Evolutionary conservation across 2,797 vertebrate genomes (phyloP).

Genomic region (Carcharodon carcharias): DNA sequence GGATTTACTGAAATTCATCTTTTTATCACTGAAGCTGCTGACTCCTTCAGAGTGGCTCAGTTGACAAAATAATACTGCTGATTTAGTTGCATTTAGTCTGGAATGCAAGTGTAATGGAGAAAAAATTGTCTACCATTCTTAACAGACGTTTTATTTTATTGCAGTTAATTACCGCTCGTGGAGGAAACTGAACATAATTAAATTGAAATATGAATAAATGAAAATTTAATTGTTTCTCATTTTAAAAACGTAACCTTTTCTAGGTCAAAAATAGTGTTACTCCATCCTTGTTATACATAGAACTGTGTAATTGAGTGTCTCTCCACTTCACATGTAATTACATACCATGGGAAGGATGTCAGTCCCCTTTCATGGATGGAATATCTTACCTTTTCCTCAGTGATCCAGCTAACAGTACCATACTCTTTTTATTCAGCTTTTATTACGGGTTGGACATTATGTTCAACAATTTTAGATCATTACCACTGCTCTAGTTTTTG

Average conservation of each 20-base stretch:
- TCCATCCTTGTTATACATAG: neutral
- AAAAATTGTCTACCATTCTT: neutral
- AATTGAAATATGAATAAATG: slow-evolving; percentile 5
- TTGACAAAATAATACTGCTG: neutral
- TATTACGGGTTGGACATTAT: neutral
- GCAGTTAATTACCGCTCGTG: slow-evolving; percentile 7
- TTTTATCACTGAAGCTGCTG: neutral
- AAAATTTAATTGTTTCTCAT: slow-evolving; percentile 3
- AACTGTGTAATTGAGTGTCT: neutral
- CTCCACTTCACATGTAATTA: slow-evolving; percentile 2
- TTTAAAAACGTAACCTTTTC: slow-evolving; percentile 4
- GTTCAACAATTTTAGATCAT: neutral
- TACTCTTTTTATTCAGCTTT: neutral
- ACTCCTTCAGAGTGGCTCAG: neutral
- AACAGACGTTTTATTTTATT: neutral
- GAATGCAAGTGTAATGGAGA: neutral
- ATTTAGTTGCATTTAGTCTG: neutral
- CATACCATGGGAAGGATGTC: slow-evolving; percentile 17
- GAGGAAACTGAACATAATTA: slow-evolving; percentile 16
- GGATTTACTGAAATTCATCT: neutral
- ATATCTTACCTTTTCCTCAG: neutral
- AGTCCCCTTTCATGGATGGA: neutral
- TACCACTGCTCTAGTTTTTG: neutral
- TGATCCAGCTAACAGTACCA: neutral
- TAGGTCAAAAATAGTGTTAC: slow-evolving; percentile 7